These are phyloP conservation scores for Apistogramma diplotaenia DNA, from an alignment of 2,113 vertebrate species.

Conservation along the genomic window DNA sequence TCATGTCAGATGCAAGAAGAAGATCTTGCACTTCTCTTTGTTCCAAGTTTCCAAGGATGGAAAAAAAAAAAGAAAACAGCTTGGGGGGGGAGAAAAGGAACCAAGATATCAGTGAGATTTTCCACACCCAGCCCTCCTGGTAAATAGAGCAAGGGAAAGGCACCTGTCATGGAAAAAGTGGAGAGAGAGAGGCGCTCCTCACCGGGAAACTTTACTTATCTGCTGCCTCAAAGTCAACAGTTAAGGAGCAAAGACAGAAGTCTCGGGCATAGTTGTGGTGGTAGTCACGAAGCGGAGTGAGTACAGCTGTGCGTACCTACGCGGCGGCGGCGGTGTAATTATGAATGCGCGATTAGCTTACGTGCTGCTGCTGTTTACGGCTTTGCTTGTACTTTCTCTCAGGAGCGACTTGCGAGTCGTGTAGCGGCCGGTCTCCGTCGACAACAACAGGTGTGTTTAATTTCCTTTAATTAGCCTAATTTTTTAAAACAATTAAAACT, in stretches of 20 bases:
- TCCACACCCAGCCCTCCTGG: constrained; percentile 23
- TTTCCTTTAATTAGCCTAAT: neutral
- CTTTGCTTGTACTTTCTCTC: neutral
- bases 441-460: constrained; percentile 47
- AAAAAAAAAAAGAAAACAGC: neutral
- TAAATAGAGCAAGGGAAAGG: constrained; percentile 23
- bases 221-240: constrained; percentile 35
- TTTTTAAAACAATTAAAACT: neutral
- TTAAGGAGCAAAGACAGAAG: neutral
- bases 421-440: neutral
- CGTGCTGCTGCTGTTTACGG: neutral
- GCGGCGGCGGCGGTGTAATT: neutral
- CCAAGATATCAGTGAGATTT: neutral
- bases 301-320: neutral
- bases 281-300: neutral
- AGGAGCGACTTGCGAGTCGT: neutral
- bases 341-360: neutral
- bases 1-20: rapidly evolving
- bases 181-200: constrained; percentile 13
- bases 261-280: neutral
- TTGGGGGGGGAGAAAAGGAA: neutral
- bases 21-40: neutral
- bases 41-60: neutral
- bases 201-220: constrained; percentile 50
- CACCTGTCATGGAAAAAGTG: constrained; percentile 67